These are phyloP conservation scores for Lamellibrachia luymesi DNA, from an alignment of 1,140 invertebrate genomes.

Conservation along the genomic window DNA sequence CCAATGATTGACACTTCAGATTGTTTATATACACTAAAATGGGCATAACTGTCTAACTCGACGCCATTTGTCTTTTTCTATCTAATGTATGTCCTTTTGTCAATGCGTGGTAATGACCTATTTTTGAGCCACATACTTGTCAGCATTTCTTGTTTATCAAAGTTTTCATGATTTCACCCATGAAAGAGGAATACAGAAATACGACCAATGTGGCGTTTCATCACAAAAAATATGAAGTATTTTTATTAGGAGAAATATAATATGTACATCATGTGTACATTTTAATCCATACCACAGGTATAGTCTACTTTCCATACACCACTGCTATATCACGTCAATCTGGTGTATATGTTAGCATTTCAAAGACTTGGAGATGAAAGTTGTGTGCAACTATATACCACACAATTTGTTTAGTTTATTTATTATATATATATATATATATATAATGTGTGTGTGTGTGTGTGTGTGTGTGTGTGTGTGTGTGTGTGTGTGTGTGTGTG, in stretches of 20 bases:
- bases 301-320: background rate
- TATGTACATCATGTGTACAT: background rate
- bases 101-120: background rate
- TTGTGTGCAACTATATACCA: no score
- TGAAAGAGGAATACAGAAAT: background rate
- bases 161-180: background rate
- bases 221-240: background rate
- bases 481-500: no score
- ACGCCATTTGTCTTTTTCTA: background rate
- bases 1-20: background rate
- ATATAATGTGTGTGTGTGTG: no score
- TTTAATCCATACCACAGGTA: background rate
- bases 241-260: background rate
- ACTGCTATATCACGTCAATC: no score
- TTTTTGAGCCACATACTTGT: background rate
- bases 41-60: background rate
- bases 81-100: no score
- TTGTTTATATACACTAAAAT: background rate
- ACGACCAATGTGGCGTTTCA: background rate
- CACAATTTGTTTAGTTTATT: no score
- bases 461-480: no score
- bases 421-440: no score
- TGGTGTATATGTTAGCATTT: background rate
- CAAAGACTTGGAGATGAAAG: background rate
- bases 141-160: background rate